phyloP scores from a whole-genome alignment of 2,888 invertebrate species.

The Lasioglossum pauxillum region DNA sequence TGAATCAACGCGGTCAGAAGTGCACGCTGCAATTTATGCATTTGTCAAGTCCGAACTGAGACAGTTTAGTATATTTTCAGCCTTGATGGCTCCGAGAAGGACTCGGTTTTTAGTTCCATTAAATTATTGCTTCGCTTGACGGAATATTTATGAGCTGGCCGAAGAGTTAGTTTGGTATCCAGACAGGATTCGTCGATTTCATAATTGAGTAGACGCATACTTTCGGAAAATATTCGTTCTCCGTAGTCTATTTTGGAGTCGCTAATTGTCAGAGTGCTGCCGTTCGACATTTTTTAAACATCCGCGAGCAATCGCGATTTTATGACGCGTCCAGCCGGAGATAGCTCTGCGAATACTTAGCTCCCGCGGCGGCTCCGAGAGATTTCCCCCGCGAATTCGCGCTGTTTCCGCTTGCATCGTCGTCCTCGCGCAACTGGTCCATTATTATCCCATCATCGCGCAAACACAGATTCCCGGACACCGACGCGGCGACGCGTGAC shows the following conservation, averaged over 20 bases:
- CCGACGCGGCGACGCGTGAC: neutral
- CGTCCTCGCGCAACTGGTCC: conserved; percentile 23
- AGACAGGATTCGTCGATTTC: no score
- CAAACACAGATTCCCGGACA: conserved; percentile 29
- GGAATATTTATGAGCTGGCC: no score
- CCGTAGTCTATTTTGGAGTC: neutral
- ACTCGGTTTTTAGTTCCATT: no score
- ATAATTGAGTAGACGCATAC: neutral
- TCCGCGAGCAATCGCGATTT: neutral
- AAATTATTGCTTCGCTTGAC: no score
- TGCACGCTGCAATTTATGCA: neutral
- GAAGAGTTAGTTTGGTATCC: no score
- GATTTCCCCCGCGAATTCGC: conserved; percentile 42
- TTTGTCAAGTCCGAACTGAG: no score
- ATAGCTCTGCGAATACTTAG: conserved; percentile 16
- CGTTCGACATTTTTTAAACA: neutral
- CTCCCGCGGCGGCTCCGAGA: conserved; percentile 13
- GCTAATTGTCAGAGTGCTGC: neutral
- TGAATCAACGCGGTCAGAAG: neutral
- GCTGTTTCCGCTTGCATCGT: conserved; percentile 1
- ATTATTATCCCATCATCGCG: conserved; percentile 48
- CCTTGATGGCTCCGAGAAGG: no score
- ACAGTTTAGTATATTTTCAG: no score
- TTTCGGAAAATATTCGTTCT: neutral
- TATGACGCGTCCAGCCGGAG: conserved; percentile 2